Percentiles rank a stretch among this genome's conserved stretches.
Conservation (phyloP, 2,797 vertebrate genomes). For the Pantherophis alleghaniensis region DNA sequence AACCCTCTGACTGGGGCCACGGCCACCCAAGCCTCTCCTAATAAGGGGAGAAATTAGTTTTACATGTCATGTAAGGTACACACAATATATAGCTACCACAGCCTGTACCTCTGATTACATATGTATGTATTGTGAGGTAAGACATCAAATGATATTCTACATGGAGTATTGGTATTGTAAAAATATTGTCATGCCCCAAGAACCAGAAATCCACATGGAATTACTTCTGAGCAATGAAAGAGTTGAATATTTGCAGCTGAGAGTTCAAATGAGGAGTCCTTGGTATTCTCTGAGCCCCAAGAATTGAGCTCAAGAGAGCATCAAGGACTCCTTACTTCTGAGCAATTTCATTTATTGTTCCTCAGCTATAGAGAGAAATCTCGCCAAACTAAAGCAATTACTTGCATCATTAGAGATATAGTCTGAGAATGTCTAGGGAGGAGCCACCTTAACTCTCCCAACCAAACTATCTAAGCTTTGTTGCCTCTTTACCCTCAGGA, state of each 20-base stretch:
- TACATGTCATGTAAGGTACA: background rate
- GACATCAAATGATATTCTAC: background rate
- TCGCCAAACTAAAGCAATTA: background rate
- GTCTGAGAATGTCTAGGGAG: background rate
- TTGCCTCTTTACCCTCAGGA: background rate
- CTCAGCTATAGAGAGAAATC: background rate
- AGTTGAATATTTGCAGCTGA: background rate
- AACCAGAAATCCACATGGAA: background rate
- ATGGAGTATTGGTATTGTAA: background rate
- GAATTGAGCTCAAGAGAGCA: background rate
- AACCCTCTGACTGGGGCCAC: background rate
- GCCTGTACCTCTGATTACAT: background rate
- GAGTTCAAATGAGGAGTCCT: background rate
- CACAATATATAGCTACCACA: background rate
- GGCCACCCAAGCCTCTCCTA: background rate
- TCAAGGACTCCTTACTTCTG: background rate
- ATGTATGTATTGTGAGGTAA: background rate
- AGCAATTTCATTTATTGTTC: background rate
- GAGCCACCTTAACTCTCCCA: background rate
- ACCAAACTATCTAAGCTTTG: background rate
- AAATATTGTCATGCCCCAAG: background rate
- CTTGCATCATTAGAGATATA: background rate
- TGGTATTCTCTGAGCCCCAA: background rate
- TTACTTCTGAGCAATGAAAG: background rate
- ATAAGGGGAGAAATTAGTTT: background rate